Percentiles rank a stretch among this genome's conserved stretches.
These are phyloP conservation scores for Pollimyrus isidori DNA, from an alignment of 2,113 vertebrate genomes.

Conservation along the genomic window DNA sequence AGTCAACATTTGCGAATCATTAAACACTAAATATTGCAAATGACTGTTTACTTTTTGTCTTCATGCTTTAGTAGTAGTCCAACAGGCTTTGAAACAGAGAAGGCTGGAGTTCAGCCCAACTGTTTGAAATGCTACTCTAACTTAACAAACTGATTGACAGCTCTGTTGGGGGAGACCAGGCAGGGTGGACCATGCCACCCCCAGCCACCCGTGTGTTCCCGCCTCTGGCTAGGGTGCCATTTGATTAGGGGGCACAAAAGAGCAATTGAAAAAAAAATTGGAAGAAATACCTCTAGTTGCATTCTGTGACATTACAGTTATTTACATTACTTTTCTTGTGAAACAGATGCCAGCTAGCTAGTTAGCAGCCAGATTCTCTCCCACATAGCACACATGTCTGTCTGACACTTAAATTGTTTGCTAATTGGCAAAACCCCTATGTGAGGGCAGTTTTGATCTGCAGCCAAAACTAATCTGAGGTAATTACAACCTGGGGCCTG, in stretches of 20 bases:
- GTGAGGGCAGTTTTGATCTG: neutral
- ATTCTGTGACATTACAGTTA: neutral
- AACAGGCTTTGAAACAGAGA: too few relatives aligned
- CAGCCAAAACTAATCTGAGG: neutral
- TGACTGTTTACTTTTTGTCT: too few relatives aligned
- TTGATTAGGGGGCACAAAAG: neutral
- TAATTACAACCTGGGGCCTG: neutral
- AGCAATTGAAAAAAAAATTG: neutral
- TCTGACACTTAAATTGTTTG: neutral
- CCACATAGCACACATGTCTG: constrained; percentile 1
- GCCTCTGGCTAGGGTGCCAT: neutral
- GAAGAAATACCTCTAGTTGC: neutral
- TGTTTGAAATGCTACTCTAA: too few relatives aligned
- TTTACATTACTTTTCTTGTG: neutral
- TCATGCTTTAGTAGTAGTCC: too few relatives aligned
- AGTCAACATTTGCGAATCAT: too few relatives aligned
- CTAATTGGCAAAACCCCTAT: neutral
- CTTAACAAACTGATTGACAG: too few relatives aligned
- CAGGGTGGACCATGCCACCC: too few relatives aligned
- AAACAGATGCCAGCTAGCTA: neutral
- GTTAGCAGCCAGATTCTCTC: neutral
- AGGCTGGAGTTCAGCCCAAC: too few relatives aligned
- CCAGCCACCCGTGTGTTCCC: too few relatives aligned
- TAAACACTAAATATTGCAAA: too few relatives aligned
- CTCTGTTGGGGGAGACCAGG: too few relatives aligned